A percentile compares a stretch with the other conserved stretches of the same genome.
phyloP scores from a whole-genome alignment of 2,888 invertebrate genomes.

The Camponotus fellah region DNA sequence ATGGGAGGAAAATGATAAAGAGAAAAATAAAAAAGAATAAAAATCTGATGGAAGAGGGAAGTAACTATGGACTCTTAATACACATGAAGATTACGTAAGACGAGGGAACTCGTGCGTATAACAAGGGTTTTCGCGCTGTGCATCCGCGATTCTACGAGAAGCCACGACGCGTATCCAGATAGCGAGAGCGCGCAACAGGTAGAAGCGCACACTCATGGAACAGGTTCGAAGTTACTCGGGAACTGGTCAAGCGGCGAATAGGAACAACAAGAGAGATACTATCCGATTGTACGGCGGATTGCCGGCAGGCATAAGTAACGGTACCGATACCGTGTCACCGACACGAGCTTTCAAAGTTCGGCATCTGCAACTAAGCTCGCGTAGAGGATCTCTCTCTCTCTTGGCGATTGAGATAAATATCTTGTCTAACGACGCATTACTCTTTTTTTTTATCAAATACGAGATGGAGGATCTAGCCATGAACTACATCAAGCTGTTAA shows the following conservation, averaged over 20 bases:
- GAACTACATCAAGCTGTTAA: background rate
- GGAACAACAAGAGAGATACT: conserved; percentile 84
- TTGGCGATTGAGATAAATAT: background rate
- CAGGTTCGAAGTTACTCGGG: conserved; percentile 82
- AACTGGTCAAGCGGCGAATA: conserved; percentile 79
- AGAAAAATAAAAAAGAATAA: background rate
- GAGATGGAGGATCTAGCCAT: background rate
- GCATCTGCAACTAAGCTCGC: conserved; percentile 33
- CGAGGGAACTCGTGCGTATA: background rate
- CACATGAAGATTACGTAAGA: background rate
- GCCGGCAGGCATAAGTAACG: conserved; percentile 82
- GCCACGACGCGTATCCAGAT: conserved; percentile 9
- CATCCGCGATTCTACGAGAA: conserved; percentile 31
- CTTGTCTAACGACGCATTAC: background rate
- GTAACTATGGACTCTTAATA: background rate
- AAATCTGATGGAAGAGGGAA: background rate
- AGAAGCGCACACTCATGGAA: conserved; percentile 76
- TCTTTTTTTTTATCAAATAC: background rate
- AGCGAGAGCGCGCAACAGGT: conserved; percentile 55
- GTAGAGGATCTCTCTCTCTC: background rate
- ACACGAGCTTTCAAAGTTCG: conserved; percentile 63
- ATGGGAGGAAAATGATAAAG: background rate
- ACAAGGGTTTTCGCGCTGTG: conserved; percentile 32
- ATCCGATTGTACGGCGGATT: conserved; percentile 80
- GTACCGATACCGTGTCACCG: conserved; percentile 74